Base-by-base conservation (phyloP, 1,140 invertebrate genomes). In the Leptinotarsa defecta region DNA sequence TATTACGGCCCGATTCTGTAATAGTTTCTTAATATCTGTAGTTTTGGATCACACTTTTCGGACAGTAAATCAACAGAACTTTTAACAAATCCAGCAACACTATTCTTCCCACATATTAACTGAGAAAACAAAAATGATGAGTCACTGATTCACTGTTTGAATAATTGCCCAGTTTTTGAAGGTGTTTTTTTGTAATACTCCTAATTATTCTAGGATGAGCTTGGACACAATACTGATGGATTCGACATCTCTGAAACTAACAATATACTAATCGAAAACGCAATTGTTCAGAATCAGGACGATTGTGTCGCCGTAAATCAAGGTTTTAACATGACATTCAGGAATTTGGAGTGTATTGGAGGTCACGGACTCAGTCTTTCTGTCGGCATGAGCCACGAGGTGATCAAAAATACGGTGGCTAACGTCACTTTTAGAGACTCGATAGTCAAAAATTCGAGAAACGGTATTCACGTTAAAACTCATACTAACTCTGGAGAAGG, bases 391-490 rank as follows among this genome's bases (percentile, higher is more conserved):
- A 22, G 34, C 34, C 61, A 65, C 20, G 62, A 64, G 13, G 24
- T 62, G 19, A n/a, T 20, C 15, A 22, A 52, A 20, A 78, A 78
- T 48, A 78, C 75, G 13, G 22, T 76, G 4, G 64, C 6, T 15
- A 61, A 78, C 22, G 73, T 78, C 3, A 20, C 73, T 11, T 74
- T 78, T 17, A 57, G 48, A 34, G 49, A 78, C 48, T 76, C 75
- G 20, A 34, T n/a, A 20, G 69, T 78, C 20, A 63, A 68, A 19
- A 69, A 76, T 61, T 52, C 75, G 11, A 67, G 62, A 65, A 76
- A 76, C 65, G 77, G 74, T 27, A 78, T 78, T 27, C 77, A 78
- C 27, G 64, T 78, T 20, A 78, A 78, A 24, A 78, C 74, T 13
- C 74, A 76, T 49, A 68, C 73, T n/a, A 61, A 71, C 68, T 43